Evolutionary conservation across 2,888 invertebrate genomes (phyloP).

Genomic region (Proisotoma minuta): DNA sequence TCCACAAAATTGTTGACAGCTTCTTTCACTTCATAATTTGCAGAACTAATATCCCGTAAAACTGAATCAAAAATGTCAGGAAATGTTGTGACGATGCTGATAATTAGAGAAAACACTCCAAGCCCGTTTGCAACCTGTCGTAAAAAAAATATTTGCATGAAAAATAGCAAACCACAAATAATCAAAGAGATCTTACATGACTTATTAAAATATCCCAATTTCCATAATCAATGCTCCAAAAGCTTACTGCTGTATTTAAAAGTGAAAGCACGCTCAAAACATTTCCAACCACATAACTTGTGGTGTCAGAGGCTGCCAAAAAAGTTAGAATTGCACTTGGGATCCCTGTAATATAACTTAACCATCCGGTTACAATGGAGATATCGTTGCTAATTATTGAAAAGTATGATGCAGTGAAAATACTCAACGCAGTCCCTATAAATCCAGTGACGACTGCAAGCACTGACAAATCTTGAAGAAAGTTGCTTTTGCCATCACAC

Average conservation of each 20-base stretch:
- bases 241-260: neutral
- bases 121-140: slow-evolving; percentile 1
- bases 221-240: slow-evolving; percentile 4
- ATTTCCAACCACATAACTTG: neutral
- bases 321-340: slow-evolving; percentile 7
- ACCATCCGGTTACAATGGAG: neutral
- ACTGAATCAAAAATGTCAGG: slow-evolving; percentile 1
- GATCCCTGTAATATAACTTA: neutral
- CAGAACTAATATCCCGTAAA: neutral
- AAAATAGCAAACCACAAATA: neutral
- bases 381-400: slow-evolving; percentile 2
- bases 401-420: slow-evolving; percentile 1
- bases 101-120: slow-evolving; percentile 4
- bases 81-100: neutral
- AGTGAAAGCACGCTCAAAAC: neutral
- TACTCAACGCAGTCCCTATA: neutral
- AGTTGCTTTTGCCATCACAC: slow-evolving; percentile 4
- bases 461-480: neutral
- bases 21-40: neutral
- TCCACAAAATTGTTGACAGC: neutral
- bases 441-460: neutral
- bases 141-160: neutral
- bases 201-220: slow-evolving; percentile 1
- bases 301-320: neutral
- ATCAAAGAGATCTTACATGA: neutral